Conservation (phyloP, 2,797 vertebrate species). For the Lemur catta region DNA sequence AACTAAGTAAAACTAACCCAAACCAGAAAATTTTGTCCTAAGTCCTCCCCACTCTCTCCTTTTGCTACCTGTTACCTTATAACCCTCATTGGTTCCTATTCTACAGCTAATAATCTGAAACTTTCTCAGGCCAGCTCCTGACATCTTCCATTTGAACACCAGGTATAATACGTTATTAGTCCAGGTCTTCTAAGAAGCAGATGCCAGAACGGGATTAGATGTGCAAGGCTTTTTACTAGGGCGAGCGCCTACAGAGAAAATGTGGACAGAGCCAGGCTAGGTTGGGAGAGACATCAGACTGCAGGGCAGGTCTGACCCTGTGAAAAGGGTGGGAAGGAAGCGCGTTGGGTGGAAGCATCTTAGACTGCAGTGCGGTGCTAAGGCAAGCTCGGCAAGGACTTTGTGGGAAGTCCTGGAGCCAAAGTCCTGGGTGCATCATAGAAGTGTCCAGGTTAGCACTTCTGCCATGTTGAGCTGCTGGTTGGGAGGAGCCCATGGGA, state of each 20-base stretch:
- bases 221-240: not conserved
- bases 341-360: not conserved
- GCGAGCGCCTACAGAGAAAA: not conserved
- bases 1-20: slow-evolving; percentile 6
- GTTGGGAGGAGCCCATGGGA: not conserved
- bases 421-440: not conserved
- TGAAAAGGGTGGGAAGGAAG: not conserved
- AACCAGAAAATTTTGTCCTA: not conserved
- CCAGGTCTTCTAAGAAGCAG: slow-evolving; percentile 1
- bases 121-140: not conserved
- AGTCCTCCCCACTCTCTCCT: not conserved
- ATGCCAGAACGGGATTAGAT: not conserved
- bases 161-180: not conserved
- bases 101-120: not conserved
- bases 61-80: not conserved
- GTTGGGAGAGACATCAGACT: not conserved
- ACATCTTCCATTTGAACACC: not conserved
- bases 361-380: not conserved
- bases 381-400: not conserved
- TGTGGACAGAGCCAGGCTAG: not conserved
- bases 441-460: not conserved
- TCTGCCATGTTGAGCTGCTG: not conserved
- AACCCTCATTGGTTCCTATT: not conserved
- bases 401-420: not conserved
- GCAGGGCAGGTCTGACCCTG: not conserved